Base-by-base conservation (phyloP, 2,888 invertebrate species). In the Prostheceraeus crozeri region DNA sequence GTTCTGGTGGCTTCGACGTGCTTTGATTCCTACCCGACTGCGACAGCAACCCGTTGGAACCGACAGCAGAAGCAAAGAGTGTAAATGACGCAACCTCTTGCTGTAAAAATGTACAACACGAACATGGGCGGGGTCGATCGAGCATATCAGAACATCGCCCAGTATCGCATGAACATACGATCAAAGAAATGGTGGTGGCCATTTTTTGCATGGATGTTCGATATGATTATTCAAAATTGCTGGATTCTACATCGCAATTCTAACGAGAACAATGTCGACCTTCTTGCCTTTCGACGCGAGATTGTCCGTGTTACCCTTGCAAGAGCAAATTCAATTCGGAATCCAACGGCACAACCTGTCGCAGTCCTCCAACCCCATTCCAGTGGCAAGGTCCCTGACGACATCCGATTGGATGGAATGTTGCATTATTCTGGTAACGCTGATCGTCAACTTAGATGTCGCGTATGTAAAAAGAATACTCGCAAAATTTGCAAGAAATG, bases 261-360 rank as follows among this genome's bases (percentile, higher is more conserved):
- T 23, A 40, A 40, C 19, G 40, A 14, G 19, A 40, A 40, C 19
- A 14, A 40, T 8, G 19, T 40, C 40, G 40, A 40, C 40, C 40
- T 40, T 23, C 40, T 40, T 40, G 19, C 40, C 40, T 16, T 40
- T 14, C 40, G 40, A 14, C 40, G 40, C 14, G 40, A 40, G 19
- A 40, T 40, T 40, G 40, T 40, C 40, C 40, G 40, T 16, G 40
- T 40, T 23, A 40, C 14, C 19, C 40, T 40, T 14, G 40, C 40
- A 14, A 40, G 40, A 40, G 40, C 16, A 14, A 19, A 14, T 23
- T 14, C 40, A 19, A 14, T 40, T 40, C 40, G 40, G 14, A n/a
- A n/a, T n/a, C n/a, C n/a, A n/a, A n/a, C n/a, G n/a, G n/a, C n/a
- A n/a, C n/a, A n/a, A n/a, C 40, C 16, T 23, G 19, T 40, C 40